phyloP scores from a whole-genome alignment of 2,113 vertebrate species.

The Mesoclemmys tuberculata region DNA sequence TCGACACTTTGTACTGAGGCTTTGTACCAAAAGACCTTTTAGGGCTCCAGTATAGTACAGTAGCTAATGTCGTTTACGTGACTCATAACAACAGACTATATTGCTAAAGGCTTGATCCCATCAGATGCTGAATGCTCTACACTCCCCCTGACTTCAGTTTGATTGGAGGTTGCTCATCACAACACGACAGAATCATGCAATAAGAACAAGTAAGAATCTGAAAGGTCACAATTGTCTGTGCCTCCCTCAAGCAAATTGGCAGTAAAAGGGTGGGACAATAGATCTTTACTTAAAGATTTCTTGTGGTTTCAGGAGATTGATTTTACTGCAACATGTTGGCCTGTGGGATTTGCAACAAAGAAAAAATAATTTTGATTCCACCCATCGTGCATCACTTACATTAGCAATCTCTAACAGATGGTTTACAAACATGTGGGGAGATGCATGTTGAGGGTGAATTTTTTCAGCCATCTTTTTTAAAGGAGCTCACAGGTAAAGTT shows the following conservation, averaged over 20 bases:
- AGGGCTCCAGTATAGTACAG: background rate
- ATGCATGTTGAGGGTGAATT: background rate
- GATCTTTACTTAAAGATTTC: background rate
- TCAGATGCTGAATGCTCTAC: background rate
- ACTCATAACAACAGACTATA: background rate
- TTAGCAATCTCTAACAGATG: background rate
- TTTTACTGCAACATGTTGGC: background rate
- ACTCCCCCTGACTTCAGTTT: background rate
- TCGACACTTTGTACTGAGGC: background rate
- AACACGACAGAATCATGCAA: background rate
- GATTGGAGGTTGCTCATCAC: background rate
- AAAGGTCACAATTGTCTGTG: background rate
- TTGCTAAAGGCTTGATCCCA: background rate
- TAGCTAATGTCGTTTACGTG: background rate
- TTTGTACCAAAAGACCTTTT: background rate
- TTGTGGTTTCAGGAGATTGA: background rate
- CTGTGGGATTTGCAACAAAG: background rate
- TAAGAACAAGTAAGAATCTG: background rate
- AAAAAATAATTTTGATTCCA: background rate
- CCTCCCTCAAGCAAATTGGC: background rate
- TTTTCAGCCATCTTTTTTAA: background rate
- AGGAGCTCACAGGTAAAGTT: rapidly evolving
- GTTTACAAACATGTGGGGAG: background rate
- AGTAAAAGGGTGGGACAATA: background rate
- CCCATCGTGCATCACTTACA: background rate